Evolutionary conservation across 2,888 invertebrate genomes (phyloP).

Genomic region (Antheraea assamensis): DNA sequence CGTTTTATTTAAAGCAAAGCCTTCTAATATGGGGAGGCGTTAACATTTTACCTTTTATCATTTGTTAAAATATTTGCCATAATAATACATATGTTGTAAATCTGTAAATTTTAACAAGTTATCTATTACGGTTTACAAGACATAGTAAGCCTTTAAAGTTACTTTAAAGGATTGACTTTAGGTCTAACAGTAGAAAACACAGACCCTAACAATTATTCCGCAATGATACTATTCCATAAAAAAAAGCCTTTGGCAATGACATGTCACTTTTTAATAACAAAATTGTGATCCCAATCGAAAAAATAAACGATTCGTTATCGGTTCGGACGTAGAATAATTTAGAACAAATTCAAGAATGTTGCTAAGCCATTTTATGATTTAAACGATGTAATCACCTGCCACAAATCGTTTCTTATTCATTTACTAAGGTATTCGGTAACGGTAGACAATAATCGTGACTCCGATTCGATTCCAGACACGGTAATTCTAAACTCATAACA

Average conservation of each 20-base stretch:
- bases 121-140: background rate
- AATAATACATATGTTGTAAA: background rate
- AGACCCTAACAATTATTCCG: background rate
- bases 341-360: background rate
- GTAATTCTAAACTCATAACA: slow-evolving; percentile 32
- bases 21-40: no score
- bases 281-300: background rate
- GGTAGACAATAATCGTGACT: slow-evolving; percentile 29
- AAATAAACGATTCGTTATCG: background rate
- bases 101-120: no score
- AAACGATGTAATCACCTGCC: background rate
- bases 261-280: background rate
- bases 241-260: background rate
- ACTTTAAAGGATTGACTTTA: background rate
- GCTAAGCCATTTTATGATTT: background rate
- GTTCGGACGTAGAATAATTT: background rate
- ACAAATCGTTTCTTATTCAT: slow-evolving; percentile 9
- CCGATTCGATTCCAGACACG: slow-evolving; percentile 31
- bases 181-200: no score
- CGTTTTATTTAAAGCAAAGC: no score
- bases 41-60: background rate
- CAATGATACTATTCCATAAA: background rate
- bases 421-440: slow-evolving; percentile 22
- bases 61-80: background rate
- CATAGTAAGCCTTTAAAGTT: background rate